phyloP scores from a whole-genome alignment of 2,797 vertebrate species.

The Stomatorhinus walkeri region DNA sequence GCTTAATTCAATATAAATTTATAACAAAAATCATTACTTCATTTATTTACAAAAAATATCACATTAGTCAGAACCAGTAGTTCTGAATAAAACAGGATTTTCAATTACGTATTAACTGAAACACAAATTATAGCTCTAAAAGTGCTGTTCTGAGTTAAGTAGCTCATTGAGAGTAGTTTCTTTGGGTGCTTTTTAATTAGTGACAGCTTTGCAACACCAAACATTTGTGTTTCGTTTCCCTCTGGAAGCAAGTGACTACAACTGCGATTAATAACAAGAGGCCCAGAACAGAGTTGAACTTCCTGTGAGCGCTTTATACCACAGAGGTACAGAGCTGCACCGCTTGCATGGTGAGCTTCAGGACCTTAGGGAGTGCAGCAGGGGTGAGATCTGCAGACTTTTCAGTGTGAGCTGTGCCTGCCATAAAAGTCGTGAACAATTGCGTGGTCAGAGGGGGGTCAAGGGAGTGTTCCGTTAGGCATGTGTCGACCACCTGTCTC shows the following conservation, averaged over 20 bases:
- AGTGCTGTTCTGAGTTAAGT: not conserved
- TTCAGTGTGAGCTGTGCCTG: constrained; percentile 16
- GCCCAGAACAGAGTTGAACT: not conserved
- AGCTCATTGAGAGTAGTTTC: not conserved
- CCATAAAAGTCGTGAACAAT: constrained; percentile 49
- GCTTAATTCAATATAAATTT: not conserved
- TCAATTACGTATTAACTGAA: not conserved
- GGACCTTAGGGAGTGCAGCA: not conserved
- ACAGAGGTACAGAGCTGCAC: not conserved
- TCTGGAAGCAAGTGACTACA: not conserved
- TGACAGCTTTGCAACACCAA: not conserved
- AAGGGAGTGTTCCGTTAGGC: constrained; percentile 50
- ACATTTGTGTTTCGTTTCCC: not conserved
- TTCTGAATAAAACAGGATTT: not conserved
- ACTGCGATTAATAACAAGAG: not conserved
- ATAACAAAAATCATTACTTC: not conserved
- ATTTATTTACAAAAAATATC: not conserved
- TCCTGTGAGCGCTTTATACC: not conserved
- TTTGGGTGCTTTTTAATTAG: not conserved
- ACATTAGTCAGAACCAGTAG: not conserved
- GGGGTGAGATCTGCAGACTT: not conserved
- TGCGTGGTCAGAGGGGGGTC: constrained; percentile 50
- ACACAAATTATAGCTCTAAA: not conserved
- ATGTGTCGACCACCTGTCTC: constrained; percentile 53
- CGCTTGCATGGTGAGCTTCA: not conserved